Conservation (phyloP, 2,113 vertebrate genomes). For the Girardinichthys multiradiatus region DNA sequence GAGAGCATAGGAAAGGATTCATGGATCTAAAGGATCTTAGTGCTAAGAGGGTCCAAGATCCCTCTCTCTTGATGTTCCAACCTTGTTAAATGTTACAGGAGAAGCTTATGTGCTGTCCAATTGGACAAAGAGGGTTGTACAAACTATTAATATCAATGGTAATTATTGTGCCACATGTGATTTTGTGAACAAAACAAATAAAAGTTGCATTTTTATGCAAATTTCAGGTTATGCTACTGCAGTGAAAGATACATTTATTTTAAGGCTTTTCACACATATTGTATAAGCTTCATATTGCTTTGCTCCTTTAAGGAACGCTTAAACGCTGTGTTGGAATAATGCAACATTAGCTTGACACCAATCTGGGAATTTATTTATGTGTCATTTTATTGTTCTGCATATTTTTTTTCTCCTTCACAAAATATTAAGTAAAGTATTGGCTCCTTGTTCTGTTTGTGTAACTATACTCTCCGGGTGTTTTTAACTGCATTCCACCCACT, state of each 20-base stretch:
- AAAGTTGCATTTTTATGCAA: not conserved
- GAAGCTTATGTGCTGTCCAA: too few relatives aligned
- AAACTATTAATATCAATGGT: not conserved
- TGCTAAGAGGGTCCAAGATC: too few relatives aligned
- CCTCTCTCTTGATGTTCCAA: too few relatives aligned
- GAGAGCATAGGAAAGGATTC: too few relatives aligned
- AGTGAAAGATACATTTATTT: not conserved
- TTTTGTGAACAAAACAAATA: not conserved
- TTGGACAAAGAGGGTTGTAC: not conserved
- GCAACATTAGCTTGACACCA: not conserved
- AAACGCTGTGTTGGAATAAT: not conserved
- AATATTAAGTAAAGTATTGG: not conserved
- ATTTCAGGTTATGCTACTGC: not conserved
- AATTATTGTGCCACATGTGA: not conserved
- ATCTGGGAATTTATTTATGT: too few relatives aligned
- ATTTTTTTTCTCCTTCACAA: not conserved
- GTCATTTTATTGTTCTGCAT: not conserved
- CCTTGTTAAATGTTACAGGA: too few relatives aligned
- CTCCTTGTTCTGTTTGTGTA: not conserved
- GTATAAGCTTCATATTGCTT: too few relatives aligned
- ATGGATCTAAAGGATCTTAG: too few relatives aligned
- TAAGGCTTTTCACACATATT: not conserved
- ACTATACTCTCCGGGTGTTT: not conserved
- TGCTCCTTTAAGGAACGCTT: too few relatives aligned
- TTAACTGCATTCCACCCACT: slow-evolving; percentile 25